Evolutionary conservation across 2,113 vertebrate species (phyloP).

Genomic region (Eclectus roratus): DNA sequence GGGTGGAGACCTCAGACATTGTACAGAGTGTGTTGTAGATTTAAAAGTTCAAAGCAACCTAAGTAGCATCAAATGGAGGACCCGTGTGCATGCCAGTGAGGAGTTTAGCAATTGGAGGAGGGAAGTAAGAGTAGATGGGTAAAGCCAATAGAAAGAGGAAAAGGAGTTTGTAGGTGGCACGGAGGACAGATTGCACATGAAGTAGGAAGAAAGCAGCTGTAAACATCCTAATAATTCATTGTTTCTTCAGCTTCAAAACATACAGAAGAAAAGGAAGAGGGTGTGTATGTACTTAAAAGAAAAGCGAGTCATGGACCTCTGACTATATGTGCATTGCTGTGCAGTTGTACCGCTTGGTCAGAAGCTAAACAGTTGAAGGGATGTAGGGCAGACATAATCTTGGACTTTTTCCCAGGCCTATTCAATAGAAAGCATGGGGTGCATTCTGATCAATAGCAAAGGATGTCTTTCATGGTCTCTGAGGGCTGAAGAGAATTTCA

Average conservation of each 20-base stretch:
- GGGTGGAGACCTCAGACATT: not conserved
- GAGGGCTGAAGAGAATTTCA: not conserved
- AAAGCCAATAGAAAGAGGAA: not conserved
- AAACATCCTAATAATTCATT: not conserved
- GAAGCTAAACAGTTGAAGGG: not conserved
- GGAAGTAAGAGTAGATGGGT: not conserved
- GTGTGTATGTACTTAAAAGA: not conserved
- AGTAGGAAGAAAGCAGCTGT: not conserved
- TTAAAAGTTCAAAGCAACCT: not conserved
- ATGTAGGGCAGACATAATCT: not conserved
- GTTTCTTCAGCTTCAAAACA: not conserved
- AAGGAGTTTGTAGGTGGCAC: not conserved
- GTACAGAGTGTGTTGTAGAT: not conserved
- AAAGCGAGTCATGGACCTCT: not conserved
- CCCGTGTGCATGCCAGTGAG: rapidly evolving
- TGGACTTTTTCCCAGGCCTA: not conserved
- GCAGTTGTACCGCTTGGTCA: not conserved
- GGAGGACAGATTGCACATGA: not conserved
- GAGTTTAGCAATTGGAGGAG: not conserved
- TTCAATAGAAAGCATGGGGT: not conserved
- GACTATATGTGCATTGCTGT: not conserved
- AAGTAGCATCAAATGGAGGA: not conserved
- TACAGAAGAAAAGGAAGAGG: not conserved
- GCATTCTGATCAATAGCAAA: not conserved
- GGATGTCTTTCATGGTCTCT: not conserved